A percentile compares a stretch with the other conserved stretches of the same genome.
Evolutionary conservation across 30 jellyfish, hydroid and myxozoan species (phyloP).

Genomic region (Sanderia malayensis): DNA sequence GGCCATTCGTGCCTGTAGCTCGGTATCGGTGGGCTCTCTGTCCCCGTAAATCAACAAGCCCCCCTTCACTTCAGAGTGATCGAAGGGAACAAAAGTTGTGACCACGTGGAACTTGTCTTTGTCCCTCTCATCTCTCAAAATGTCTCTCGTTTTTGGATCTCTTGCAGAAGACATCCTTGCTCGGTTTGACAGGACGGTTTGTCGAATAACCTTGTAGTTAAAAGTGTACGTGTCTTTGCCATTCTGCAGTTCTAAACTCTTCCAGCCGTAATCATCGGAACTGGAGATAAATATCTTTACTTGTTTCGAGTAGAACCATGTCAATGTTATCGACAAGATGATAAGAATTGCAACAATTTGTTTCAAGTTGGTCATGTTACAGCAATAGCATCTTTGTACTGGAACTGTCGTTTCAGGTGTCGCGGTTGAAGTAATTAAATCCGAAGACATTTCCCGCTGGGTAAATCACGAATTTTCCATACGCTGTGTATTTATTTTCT

Average conservation of each 20-base stretch:
- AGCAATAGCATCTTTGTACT: too few species aligned
- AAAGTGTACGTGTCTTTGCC: slow-evolving; percentile 16
- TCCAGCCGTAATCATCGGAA: slow-evolving; percentile 17
- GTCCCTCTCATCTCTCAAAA: slow-evolving; percentile 16
- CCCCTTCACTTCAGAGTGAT: slow-evolving; percentile 43
- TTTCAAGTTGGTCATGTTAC: too few species aligned
- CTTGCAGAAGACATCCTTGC: slow-evolving; percentile 55
- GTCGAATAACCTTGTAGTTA: slow-evolving; percentile 22
- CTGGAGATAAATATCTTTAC: too few species aligned
- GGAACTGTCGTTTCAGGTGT: too few species aligned
- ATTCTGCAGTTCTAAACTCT: slow-evolving; percentile 6
- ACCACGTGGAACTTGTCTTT: slow-evolving; percentile 69
- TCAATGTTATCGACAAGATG: background rate
- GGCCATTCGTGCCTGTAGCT: slow-evolving; percentile 73
- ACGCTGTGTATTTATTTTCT: too few species aligned
- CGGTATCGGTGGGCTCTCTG: slow-evolving; percentile 51
- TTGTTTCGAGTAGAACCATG: background rate
- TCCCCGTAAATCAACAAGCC: slow-evolving; percentile 47
- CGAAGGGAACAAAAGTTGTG: slow-evolving; percentile 72
- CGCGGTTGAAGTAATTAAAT: too few species aligned
- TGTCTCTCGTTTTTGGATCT: slow-evolving; percentile 51
- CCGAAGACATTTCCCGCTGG: too few species aligned
- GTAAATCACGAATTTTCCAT: too few species aligned
- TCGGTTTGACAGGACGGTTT: slow-evolving; percentile 1
- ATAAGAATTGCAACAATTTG: background rate